phyloP scores from a whole-genome alignment of 2,113 vertebrate genomes.

The Sciurus niger region DNA sequence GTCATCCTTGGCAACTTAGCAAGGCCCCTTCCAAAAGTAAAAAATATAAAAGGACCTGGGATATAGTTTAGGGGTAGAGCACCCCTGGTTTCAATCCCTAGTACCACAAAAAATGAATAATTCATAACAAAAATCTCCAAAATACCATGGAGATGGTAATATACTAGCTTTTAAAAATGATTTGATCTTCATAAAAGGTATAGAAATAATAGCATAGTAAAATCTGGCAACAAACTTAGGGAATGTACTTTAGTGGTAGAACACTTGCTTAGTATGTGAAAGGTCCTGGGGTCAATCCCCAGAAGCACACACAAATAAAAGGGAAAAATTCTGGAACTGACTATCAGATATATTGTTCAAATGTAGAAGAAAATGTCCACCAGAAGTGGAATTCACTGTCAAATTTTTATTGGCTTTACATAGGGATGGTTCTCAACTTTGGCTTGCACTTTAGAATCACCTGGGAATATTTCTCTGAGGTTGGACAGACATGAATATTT shows the following conservation, averaged over 20 bases:
- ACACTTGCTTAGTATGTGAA: neutral
- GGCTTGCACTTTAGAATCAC: neutral
- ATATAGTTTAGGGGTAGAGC: too few species aligned
- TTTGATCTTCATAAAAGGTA: neutral
- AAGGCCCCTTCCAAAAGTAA: too few species aligned
- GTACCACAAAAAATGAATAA: too few species aligned
- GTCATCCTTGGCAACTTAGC: too few species aligned
- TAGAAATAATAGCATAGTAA: neutral
- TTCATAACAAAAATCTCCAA: neutral
- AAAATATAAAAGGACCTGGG: too few species aligned
- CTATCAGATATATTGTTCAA: neutral
- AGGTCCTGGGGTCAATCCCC: neutral
- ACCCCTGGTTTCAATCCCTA: too few species aligned
- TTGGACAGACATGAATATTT: slow-evolving; percentile 3
- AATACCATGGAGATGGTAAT: neutral
- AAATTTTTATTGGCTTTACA: slow-evolving; percentile 27
- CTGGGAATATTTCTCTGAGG: neutral
- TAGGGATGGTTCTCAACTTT: neutral
- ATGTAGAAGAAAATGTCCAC: neutral
- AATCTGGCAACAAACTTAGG: neutral
- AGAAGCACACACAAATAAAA: too few species aligned
- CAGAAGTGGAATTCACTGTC: slow-evolving; percentile 5
- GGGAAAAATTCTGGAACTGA: neutral
- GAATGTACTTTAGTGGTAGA: neutral
- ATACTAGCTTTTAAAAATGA: slow-evolving; percentile 3